Base-by-base conservation (phyloP, 2,888 invertebrate genomes). In the Hypena proboscidalis region DNA sequence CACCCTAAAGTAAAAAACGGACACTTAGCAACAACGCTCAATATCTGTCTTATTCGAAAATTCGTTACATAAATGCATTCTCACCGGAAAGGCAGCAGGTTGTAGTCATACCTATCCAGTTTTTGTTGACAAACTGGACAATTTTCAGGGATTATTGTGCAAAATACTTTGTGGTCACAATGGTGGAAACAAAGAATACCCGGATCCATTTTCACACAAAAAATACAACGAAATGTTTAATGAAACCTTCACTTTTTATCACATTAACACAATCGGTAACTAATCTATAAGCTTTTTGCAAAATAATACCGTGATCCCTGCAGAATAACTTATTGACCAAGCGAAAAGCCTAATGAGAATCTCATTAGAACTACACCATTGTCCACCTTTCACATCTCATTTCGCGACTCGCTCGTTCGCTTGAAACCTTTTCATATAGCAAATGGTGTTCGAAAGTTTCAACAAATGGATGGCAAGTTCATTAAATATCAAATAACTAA, bases 131-230 rank as follows among this genome's bases (percentile, higher is more conserved):
- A 98, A 63, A 95, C 92, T 40, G 97, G 97, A 79, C 97, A 98
- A 59, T 86, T 83, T 70, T 93, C 92, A 31, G 97, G 97, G 72
- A 97, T 92, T 60, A 91, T 86, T 71, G 95, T 95, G 79, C 97
- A 97, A 88, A 97, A 97, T 64, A 97, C 94, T 89, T 95, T 94
- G 55, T 94, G 92, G 43, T 93, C 93, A 83, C 97, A 97, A 86
- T 98, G 98, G 91, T 97, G 96, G 87, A 97, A 97, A 91, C 97
- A 97, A 80, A 97, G 93, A 78, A 97, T 95, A 71, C 95, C 95
- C 68, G 95, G 95, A 92, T 96, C 95, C 92, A 93, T 93, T 75
- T 80, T 83, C 59, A 51, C 56, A 67, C 57, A 37, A 53, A 48
- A 53, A 72, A 53, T 77, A 49, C 3, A 55, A 47, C 45, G 25